These are phyloP conservation scores for Syngnathus acus DNA, from an alignment of 2,797 vertebrate genomes.

Conservation along the genomic window DNA sequence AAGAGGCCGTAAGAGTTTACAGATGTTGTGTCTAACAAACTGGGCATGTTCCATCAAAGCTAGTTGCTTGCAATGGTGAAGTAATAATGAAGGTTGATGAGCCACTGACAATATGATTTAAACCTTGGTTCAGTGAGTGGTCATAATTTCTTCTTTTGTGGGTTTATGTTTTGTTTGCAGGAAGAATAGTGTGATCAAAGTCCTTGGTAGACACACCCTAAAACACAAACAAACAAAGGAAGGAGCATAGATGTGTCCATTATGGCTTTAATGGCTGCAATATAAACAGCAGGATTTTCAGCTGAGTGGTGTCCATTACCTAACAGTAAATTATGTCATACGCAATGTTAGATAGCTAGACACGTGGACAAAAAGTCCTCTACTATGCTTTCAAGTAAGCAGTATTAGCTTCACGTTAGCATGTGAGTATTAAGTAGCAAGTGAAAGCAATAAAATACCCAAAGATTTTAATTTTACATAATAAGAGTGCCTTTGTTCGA, in stretches of 20 bases:
- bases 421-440: no score
- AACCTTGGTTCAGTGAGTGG: constrained; percentile 8
- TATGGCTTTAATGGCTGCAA: neutral
- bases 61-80: constrained; percentile 36
- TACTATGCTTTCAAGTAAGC: neutral
- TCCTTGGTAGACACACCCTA: neutral
- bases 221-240: neutral
- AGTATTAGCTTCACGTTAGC: neutral
- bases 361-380: neutral
- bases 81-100: constrained; percentile 42
- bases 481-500: no score
- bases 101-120: constrained; percentile 15
- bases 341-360: neutral
- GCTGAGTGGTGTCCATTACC: neutral
- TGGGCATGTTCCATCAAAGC: constrained; percentile 19
- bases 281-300: neutral
- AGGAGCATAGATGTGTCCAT: neutral
- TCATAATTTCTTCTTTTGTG: constrained; percentile 1
- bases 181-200: constrained; percentile 22
- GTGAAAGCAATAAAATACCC: no score
- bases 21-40: constrained; percentile 10
- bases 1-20: constrained; percentile 10
- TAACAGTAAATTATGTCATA: neutral
- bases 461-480: no score
- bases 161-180: constrained; percentile 10